These are phyloP conservation scores for Motacilla alba DNA, from an alignment of 2,113 vertebrate genomes.

Conservation along the genomic window DNA sequence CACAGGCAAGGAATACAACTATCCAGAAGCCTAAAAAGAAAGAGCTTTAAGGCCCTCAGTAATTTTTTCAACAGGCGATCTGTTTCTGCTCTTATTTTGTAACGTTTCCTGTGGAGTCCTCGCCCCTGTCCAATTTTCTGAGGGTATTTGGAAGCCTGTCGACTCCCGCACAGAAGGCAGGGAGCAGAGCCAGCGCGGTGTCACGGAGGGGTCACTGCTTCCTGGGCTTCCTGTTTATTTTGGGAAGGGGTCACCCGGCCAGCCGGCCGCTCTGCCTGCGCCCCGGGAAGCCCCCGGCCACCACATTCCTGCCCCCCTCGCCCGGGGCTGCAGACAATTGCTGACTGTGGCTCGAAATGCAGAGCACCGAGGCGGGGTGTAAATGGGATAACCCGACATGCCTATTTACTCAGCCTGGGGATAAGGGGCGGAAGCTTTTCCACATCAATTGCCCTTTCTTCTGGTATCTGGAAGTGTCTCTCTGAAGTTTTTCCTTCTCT, in stretches of 20 bases:
- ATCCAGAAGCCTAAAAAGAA: neutral
- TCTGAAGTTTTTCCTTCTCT: constrained; percentile 46
- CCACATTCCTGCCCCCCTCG: constrained; percentile 25
- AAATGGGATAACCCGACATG: constrained; percentile 36
- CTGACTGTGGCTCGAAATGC: neutral
- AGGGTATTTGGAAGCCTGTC: neutral
- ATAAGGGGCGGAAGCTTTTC: constrained; percentile 46
- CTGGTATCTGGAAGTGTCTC: constrained; percentile 21
- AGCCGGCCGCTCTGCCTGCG: neutral
- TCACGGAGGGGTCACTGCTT: constrained; percentile 36
- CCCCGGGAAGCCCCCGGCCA: constrained; percentile 38
- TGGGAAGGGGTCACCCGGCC: constrained; percentile 50
- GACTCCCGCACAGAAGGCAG: neutral
- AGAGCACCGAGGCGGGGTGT: neutral
- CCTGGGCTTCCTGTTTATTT: constrained; percentile 68
- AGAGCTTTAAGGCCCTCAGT: neutral
- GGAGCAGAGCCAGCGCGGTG: neutral
- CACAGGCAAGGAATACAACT: neutral
- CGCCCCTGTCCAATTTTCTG: neutral
- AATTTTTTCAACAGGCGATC: constrained; percentile 14
- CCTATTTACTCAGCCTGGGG: constrained; percentile 44
- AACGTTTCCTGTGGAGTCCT: constrained; percentile 20
- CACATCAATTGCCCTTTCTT: constrained; percentile 34
- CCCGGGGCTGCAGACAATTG: constrained; percentile 23
- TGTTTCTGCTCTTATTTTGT: constrained; percentile 49